Base-by-base conservation (phyloP, 2,888 invertebrate genomes). In the Balanococcus diminutus region DNA sequence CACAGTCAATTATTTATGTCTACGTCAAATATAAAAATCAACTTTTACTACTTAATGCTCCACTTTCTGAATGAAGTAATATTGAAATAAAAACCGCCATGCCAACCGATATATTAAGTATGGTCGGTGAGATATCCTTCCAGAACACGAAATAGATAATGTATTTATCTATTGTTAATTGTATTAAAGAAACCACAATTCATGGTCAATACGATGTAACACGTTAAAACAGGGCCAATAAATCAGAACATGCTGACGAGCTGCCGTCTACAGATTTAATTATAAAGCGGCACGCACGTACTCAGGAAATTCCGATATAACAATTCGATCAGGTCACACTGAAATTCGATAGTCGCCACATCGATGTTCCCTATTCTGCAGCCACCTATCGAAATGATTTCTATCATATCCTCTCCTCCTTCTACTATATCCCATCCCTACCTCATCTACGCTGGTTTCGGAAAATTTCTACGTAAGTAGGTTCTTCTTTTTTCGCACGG, bases 241-340 rank as follows among this genome's bases (percentile, higher is more conserved):
- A 82, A 82, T 82, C 82, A 56, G 82, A 82, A 82, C 82, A 82
- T 51, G 82, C 46, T 51, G 82, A 51, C 46, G 82, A 82, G 51
- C 46, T 51, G 42, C 46, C 46, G 82, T 82, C 82, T 82, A 82
- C 31, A 82, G 82, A 82, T 82, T 82, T 82, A 82, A 82, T 82
- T 82, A 82, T 82, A 31, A 82, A 82, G 56, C 31, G 84, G 84
- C 72, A 84, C 84, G 84, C 84, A 84, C 84, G 84, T 67, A 84
- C 84, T 56, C 56, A 84, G 84, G 84, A 84, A 84, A 84, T 84
- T 84, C 84, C 61, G 67, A 84, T 84, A 84, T 39, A 84, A 84
- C 61, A 67, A 84, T 84, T 84, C 84, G 84, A 84, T 84, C 84
- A 84, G 84, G 84, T 84, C 84, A 84, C 36, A 84, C 84, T 31